Percentiles rank a stretch among this genome's conserved stretches.
Conservation (phyloP, 2,888 invertebrate genomes). For the Philonicus albiceps region DNA sequence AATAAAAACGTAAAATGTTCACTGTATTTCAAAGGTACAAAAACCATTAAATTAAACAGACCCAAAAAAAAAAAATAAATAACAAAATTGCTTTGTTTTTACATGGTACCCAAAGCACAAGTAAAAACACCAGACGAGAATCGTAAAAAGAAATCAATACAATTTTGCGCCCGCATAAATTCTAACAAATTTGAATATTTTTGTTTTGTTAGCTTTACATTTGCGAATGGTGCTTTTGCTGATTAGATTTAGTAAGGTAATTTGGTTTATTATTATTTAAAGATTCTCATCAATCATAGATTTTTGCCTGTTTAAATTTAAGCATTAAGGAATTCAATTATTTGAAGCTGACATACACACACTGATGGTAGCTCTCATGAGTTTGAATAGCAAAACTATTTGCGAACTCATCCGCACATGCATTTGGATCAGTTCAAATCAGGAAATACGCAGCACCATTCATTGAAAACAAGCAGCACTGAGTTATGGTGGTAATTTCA, state of each 20-base stretch:
- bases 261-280: neutral
- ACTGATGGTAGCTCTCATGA: neutral
- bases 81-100: too few relatives aligned
- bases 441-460: neutral
- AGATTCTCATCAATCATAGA: neutral
- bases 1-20: too few relatives aligned
- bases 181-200: neutral
- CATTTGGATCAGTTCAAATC: neutral
- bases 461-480: neutral
- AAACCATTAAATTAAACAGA: too few relatives aligned
- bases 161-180: neutral
- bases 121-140: too few relatives aligned
- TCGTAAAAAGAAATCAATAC: neutral
- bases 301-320: neutral
- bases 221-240: neutral
- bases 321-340: neutral
- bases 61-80: too few relatives aligned
- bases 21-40: too few relatives aligned
- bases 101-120: too few relatives aligned
- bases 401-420: neutral
- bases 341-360: neutral
- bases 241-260: neutral
- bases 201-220: neutral
- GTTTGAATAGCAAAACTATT: neutral
- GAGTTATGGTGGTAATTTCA: neutral